Conservation (phyloP, 2,797 vertebrate species). For the Ptychadena robeensis region DNA sequence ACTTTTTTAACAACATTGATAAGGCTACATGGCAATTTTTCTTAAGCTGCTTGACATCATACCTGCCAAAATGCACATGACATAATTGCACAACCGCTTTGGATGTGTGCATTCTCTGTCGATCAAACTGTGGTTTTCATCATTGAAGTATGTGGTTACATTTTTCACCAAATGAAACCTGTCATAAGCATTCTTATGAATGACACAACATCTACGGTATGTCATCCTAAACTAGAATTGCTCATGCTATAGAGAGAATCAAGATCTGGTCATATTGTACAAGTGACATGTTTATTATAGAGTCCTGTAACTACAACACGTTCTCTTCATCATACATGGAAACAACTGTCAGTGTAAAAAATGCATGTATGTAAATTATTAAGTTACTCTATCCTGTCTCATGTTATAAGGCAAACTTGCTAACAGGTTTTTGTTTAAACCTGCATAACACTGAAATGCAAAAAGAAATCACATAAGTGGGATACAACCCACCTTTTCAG, state of each 20-base stretch:
- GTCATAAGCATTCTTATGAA: background rate
- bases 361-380: background rate
- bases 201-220: background rate
- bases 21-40: background rate
- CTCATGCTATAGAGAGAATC: background rate
- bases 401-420: too few relatives aligned
- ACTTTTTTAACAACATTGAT: background rate
- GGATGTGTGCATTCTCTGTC: background rate
- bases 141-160: background rate
- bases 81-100: conserved; percentile 4
- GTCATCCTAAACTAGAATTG: background rate
- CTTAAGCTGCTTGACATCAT: conserved; percentile 5
- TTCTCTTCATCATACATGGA: background rate
- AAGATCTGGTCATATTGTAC: background rate
- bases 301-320: background rate
- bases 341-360: background rate
- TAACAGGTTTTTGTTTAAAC: too few relatives aligned
- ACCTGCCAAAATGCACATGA: background rate
- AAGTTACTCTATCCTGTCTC: background rate
- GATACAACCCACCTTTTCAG: too few relatives aligned
- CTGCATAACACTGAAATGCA: too few relatives aligned
- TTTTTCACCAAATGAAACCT: conserved; percentile 27
- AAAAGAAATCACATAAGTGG: too few relatives aligned
- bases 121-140: conserved; percentile 3
- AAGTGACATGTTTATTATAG: background rate